phyloP scores from a whole-genome alignment of 2,113 vertebrate species.

The Coracopsis vasa region DNA sequence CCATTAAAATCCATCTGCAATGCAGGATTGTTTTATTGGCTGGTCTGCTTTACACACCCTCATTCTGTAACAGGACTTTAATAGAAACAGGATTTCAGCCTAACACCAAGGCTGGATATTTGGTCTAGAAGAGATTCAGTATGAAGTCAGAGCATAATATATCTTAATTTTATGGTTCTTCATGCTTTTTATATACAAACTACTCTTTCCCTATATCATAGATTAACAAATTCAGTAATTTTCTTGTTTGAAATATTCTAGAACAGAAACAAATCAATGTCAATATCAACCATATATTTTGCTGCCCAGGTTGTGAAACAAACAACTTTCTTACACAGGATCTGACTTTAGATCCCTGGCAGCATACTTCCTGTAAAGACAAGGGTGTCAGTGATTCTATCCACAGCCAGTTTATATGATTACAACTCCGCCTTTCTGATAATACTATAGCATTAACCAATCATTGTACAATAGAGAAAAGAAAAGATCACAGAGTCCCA shows the following conservation, averaged over 20 bases:
- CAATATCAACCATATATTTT: fast-evolving
- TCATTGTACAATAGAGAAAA: neutral
- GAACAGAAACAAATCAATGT: neutral
- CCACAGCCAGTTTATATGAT: neutral
- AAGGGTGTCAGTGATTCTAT: neutral
- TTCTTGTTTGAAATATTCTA: neutral
- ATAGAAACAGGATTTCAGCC: neutral
- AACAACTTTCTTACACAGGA: neutral
- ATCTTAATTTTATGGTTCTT: neutral
- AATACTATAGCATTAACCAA: neutral
- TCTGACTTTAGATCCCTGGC: neutral
- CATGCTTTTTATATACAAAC: neutral
- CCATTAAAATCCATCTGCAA: neutral
- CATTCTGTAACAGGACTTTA: neutral
- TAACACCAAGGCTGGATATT: neutral
- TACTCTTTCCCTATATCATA: neutral
- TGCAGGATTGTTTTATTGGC: neutral
- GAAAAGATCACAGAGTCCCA: neutral
- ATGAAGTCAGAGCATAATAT: neutral
- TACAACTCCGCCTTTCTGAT: neutral
- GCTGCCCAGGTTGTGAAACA: neutral
- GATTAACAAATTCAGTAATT: neutral
- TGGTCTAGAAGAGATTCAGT: neutral
- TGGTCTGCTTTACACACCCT: neutral
- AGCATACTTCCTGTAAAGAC: neutral